phyloP scores from a whole-genome alignment of 2,888 invertebrate genomes.

The Nemoura dubitans region DNA sequence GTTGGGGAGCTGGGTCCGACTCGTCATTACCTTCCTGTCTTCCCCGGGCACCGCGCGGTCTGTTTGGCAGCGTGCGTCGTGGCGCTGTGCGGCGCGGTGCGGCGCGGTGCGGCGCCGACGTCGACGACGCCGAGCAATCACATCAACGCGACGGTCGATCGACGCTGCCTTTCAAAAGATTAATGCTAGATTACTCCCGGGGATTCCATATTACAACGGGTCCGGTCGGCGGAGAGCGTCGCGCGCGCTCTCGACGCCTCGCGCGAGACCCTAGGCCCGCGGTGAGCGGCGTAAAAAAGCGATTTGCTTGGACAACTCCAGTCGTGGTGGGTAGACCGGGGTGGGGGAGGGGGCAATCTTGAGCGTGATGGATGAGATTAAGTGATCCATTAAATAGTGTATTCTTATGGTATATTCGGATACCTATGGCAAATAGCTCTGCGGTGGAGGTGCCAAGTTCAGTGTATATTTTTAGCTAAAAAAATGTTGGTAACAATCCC shows the following conservation, averaged over 20 bases:
- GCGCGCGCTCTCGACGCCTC: background rate
- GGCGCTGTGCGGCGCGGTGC: background rate
- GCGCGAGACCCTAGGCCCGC: background rate
- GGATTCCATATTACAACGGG: constrained; percentile 28
- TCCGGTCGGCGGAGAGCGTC: constrained; percentile 1
- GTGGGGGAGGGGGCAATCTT: background rate
- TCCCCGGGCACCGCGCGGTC: background rate
- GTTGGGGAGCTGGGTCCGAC: background rate
- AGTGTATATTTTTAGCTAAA: background rate
- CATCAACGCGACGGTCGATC: constrained; percentile 34
- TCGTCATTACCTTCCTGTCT: constrained; percentile 10
- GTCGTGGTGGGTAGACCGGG: too few species aligned
- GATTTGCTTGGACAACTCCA: background rate
- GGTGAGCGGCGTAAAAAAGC: background rate
- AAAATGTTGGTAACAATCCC: background rate
- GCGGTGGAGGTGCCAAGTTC: background rate
- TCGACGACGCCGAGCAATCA: constrained; percentile 20
- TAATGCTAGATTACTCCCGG: constrained; percentile 37
- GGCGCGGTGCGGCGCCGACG: background rate
- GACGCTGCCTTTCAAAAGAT: constrained; percentile 41
- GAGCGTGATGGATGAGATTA: background rate
- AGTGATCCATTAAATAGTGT: background rate
- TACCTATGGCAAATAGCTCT: background rate
- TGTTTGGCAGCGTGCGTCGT: constrained; percentile 37
- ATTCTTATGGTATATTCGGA: too few species aligned